Percentiles rank a stretch among this genome's conserved stretches.
These are phyloP conservation scores for Papilio helenus DNA, from an alignment of 1,140 invertebrate genomes.

Conservation along the genomic window DNA sequence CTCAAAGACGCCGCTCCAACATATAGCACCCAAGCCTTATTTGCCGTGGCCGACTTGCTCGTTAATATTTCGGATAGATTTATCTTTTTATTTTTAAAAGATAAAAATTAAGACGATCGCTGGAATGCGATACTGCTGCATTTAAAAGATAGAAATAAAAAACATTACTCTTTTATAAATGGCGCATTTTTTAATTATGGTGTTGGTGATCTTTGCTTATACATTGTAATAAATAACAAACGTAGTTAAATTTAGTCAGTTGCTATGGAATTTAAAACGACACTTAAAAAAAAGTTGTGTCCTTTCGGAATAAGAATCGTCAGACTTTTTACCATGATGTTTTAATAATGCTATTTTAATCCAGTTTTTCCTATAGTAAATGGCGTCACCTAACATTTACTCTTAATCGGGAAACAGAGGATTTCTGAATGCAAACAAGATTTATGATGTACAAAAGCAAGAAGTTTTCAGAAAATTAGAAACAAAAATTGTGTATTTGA, in stretches of 20 bases:
- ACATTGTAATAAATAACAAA: not conserved
- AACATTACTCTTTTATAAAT: not conserved
- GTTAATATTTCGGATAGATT: slow-evolving; percentile 39
- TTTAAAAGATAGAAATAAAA: slow-evolving; percentile 17
- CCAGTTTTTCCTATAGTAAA: no score
- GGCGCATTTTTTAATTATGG: not conserved
- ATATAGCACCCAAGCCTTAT: slow-evolving; percentile 61
- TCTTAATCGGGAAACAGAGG: no score
- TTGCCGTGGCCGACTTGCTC: slow-evolving; percentile 49
- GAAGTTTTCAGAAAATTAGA: no score
- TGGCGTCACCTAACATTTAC: no score
- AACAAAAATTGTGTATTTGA: no score
- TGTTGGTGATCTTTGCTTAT: not conserved
- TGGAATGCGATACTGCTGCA: slow-evolving; percentile 30
- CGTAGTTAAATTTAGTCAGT: not conserved
- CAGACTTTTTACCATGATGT: no score
- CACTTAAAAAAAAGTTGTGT: no score
- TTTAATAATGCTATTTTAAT: no score
- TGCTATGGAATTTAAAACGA: not conserved
- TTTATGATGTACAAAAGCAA: no score
- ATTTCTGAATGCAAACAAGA: no score
- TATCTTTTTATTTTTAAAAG: slow-evolving; percentile 32
- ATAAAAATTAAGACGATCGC: slow-evolving; percentile 35
- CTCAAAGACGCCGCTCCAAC: slow-evolving; percentile 64
- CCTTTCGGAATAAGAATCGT: no score